These are phyloP conservation scores for Lamprotornis superbus DNA, from an alignment of 2,113 vertebrate species.

Conservation along the genomic window DNA sequence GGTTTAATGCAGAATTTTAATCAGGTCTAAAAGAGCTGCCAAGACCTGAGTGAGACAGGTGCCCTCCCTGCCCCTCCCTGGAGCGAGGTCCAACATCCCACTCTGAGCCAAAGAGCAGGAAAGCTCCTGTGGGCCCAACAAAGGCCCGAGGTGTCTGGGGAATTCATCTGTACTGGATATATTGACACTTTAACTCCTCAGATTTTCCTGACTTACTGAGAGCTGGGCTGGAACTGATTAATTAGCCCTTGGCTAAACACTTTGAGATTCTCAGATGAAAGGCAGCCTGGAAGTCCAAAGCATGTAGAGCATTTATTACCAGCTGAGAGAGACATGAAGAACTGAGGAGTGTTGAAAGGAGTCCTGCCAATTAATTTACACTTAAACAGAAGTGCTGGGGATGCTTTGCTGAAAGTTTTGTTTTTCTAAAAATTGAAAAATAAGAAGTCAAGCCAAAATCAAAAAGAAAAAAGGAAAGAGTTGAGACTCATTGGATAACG, in stretches of 20 bases:
- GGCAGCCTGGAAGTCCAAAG: not conserved
- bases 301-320: not conserved
- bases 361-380: constrained; percentile 47
- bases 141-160: not conserved
- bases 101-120: not conserved
- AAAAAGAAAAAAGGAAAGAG: not conserved
- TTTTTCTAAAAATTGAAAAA: not conserved
- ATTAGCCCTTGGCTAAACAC: not conserved
- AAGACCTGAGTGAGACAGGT: not conserved
- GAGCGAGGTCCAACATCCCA: not conserved
- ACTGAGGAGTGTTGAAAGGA: constrained; percentile 19
- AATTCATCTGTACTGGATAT: not conserved
- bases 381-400: not conserved
- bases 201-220: not conserved
- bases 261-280: constrained; percentile 46
- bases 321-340: not conserved
- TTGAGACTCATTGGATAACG: not conserved
- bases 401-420: not conserved
- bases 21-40: not conserved
- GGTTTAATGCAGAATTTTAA: not conserved
- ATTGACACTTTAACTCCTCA: not conserved
- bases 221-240: not conserved
- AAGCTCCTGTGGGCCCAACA: not conserved
- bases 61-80: not conserved
- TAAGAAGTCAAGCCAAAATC: not conserved